These are phyloP conservation scores for Julus scandinavius DNA, from an alignment of 2,888 invertebrate species.

Conservation along the genomic window DNA sequence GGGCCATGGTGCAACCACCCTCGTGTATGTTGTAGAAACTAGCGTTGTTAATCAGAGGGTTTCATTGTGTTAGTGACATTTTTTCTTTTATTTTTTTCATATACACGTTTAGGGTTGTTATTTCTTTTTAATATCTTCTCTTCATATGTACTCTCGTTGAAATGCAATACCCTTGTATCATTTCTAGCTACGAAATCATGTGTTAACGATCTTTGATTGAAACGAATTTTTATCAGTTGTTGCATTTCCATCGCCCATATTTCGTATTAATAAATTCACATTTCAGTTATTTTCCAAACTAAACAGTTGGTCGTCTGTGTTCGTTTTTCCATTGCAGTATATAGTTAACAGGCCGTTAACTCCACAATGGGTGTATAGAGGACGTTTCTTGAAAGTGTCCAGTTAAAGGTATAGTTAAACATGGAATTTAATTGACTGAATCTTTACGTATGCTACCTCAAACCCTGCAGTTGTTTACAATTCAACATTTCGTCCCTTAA, in stretches of 20 bases:
- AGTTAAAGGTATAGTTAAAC: too few species aligned
- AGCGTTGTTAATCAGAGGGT: not conserved
- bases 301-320: not conserved
- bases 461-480: too few species aligned
- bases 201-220: not conserved
- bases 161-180: conserved; percentile 9
- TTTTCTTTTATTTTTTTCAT: not conserved
- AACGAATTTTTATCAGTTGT: conserved; percentile 11
- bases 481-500: too few species aligned
- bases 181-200: not conserved
- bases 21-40: not conserved
- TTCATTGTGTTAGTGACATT: not conserved
- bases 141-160: not conserved
- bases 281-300: conserved; percentile 18
- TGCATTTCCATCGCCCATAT: conserved; percentile 11
- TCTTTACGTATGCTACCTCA: too few species aligned
- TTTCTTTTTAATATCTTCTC: not conserved
- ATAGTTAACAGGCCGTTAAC: too few species aligned
- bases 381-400: too few species aligned
- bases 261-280: conserved; percentile 18
- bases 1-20: not conserved
- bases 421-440: too few species aligned
- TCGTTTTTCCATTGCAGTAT: not conserved
- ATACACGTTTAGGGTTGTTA: conserved; percentile 4
- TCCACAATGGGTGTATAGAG: too few species aligned